Base-by-base conservation (phyloP, 2,888 invertebrate genomes). In the Drosophila tripunctata region DNA sequence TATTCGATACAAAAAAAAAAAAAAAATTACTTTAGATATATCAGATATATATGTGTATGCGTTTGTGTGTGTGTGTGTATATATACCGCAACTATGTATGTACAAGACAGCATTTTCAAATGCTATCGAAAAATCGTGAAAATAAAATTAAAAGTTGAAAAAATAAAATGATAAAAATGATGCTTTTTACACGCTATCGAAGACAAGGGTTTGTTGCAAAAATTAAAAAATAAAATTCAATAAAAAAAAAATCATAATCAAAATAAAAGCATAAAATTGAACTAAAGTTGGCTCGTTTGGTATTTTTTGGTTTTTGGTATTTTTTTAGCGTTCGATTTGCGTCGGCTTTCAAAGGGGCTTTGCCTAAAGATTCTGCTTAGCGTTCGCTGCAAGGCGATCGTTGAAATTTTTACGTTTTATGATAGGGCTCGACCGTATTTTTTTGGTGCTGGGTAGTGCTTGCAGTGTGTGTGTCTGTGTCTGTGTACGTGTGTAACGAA, bases 331-430 rank as follows among this genome's bases (percentile, higher is more conserved):
- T n/a, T n/a, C n/a, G n/a, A n/a, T n/a, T n/a, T n/a, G n/a, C n/a
- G 27, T 10, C 1, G 30, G 21, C 12, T 7, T 27, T 38, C 27
- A 17, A 6, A 10, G 15, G 51, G 38, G 19, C 15, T 40, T 22
- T 50, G 15, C 35, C 41, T 24, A 22, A 33, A 48, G 10, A 45
- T 48, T 55, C 67, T 54, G 35, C 47, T 41, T 48, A 24, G 35
- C 62, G 58, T 61, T 75, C 76, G 73, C 76, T 51, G 61, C 76
- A 7, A 4, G 71, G 65, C 73, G 73, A 75, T 61, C 70, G 72
- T 17, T 60, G 70, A 56, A 75, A 75, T 56, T 41, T 38, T 44
- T 31, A 19, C 12, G 21, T 8, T 33, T 43, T 2, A 1, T 40
- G n/a, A n/a, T 21, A 12, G 35, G 7, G 14, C 24, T 24, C 14